phyloP scores from a whole-genome alignment of 2,797 vertebrate genomes.

The Agapornis canus region DNA sequence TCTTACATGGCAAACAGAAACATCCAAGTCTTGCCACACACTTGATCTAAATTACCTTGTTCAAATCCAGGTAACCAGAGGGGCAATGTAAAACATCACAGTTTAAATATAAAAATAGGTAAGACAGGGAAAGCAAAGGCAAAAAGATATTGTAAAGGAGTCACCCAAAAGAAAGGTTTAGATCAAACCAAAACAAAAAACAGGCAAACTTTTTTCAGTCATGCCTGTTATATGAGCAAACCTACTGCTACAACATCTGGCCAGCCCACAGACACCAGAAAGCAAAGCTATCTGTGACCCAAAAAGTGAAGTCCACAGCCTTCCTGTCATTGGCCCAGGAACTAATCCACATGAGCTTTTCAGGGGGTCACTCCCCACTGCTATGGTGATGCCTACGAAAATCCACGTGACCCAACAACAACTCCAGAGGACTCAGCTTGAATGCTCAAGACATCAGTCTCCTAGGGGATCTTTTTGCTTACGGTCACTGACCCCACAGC shows the following conservation, averaged over 20 bases:
- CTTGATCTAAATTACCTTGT: neutral
- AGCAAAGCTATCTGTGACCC: neutral
- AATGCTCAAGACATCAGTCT: rapidly evolving
- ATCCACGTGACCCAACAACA: neutral
- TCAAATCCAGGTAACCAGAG: neutral
- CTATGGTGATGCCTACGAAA: rapidly evolving
- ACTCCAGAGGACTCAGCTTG: neutral
- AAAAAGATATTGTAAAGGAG: neutral
- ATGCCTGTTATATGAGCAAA: neutral
- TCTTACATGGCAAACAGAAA: neutral
- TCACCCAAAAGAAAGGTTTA: neutral
- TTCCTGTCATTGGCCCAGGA: neutral
- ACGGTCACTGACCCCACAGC: neutral
- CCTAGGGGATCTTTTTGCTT: neutral
- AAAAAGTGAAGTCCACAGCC: neutral
- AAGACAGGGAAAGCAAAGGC: neutral
- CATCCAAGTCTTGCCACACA: neutral
- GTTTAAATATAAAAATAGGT: neutral
- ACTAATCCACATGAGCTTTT: neutral
- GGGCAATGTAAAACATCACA: neutral
- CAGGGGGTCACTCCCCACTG: neutral
- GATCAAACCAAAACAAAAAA: neutral
- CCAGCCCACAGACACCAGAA: neutral
- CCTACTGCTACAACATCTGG: neutral
- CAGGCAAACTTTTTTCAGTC: neutral